phyloP scores from a whole-genome alignment of 2,888 invertebrate species.

The Omphaloscelis lunosa region DNA sequence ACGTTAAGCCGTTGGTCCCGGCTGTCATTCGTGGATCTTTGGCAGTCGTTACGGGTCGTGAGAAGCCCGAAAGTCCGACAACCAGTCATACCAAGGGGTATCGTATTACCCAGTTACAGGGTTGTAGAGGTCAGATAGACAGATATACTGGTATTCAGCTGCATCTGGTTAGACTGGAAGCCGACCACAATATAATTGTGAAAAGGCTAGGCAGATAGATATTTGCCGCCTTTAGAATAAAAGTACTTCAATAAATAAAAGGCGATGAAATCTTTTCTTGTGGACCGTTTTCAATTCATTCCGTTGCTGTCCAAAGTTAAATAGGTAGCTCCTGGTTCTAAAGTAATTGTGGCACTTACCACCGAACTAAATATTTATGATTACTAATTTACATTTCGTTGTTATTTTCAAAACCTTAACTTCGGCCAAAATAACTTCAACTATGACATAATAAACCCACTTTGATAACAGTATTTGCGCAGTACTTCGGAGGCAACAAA shows the following conservation, averaged over 20 bases:
- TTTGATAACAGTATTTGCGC: constrained; percentile 60
- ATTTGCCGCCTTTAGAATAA: background rate
- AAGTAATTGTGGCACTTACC: constrained; percentile 38
- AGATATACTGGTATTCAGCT: too few relatives aligned
- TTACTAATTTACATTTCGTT: constrained; percentile 54
- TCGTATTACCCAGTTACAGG: too few relatives aligned
- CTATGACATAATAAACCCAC: constrained; percentile 51
- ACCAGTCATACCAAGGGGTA: too few relatives aligned
- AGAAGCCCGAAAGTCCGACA: too few relatives aligned
- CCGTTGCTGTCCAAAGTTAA: constrained; percentile 2
- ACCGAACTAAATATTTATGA: constrained; percentile 59
- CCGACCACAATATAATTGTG: too few relatives aligned
- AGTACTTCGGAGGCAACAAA: constrained; percentile 59
- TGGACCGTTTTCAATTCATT: background rate
- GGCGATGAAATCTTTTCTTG: background rate
- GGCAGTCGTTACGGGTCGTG: too few relatives aligned
- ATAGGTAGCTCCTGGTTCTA: constrained; percentile 12
- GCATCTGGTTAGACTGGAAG: too few relatives aligned
- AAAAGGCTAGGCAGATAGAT: too few relatives aligned
- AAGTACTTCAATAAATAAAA: constrained; percentile 10
- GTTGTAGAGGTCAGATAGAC: too few relatives aligned
- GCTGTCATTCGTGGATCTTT: too few relatives aligned
- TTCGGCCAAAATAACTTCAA: constrained; percentile 42
- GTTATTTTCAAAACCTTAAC: constrained; percentile 55
- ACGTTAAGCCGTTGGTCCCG: too few relatives aligned